Conservation (phyloP, 2,797 vertebrate genomes). For the Paguma larvata region DNA sequence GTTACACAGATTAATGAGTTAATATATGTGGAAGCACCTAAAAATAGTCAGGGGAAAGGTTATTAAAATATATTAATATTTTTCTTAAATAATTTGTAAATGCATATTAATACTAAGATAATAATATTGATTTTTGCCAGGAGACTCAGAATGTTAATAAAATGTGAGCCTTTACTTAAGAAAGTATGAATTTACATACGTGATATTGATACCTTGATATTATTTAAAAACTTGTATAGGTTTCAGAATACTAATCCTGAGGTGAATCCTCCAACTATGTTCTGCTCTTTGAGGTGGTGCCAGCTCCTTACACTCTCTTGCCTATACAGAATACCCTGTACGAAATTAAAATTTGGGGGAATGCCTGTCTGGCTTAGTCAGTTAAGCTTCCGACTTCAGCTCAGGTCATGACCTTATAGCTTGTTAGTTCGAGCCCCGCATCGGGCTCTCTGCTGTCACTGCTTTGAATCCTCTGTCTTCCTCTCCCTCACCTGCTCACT, state of each 20-base stretch:
- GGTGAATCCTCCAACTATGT: too few relatives aligned
- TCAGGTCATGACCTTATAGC: too few relatives aligned
- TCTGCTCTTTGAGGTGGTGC: too few relatives aligned
- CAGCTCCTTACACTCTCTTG: too few relatives aligned
- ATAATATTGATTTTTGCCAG: not conserved
- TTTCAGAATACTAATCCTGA: conserved; percentile 2
- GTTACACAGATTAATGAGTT: not conserved
- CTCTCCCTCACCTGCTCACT: too few relatives aligned
- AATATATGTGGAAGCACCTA: not conserved
- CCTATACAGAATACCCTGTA: not conserved
- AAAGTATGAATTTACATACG: not conserved
- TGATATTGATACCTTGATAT: not conserved
- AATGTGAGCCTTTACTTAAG: not conserved
- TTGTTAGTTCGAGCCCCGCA: too few relatives aligned
- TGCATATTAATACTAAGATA: not conserved
- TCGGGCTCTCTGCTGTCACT: too few relatives aligned
- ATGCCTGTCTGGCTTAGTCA: too few relatives aligned
- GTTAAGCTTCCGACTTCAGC: too few relatives aligned
- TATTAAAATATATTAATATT: conserved; percentile 5
- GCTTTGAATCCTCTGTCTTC: too few relatives aligned
- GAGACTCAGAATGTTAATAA: conserved; percentile 5
- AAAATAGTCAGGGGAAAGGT: not conserved
- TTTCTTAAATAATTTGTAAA: conserved; percentile 31
- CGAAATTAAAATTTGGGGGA: not conserved
- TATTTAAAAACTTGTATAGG: not conserved